Evolutionary conservation across 1,140 invertebrate species (phyloP), one percentile per base, ranked within the genome.

Genomic region (Phthorimaea operculella): DNA sequence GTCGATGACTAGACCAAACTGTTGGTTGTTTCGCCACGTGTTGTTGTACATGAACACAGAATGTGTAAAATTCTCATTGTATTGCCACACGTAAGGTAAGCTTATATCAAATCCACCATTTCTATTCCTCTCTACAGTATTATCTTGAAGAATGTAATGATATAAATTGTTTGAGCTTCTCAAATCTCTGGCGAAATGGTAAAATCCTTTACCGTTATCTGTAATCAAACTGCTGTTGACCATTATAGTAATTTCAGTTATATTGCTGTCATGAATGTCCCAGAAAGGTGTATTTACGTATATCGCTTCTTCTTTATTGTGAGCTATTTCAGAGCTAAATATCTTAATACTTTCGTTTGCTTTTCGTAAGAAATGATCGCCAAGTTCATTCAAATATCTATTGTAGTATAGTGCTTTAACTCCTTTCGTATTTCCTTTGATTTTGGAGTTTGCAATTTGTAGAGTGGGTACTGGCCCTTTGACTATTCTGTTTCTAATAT

Each of bases 1-100:
- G 61, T 92, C 93, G 10, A 99, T 88, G 0, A 91, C 86, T 39
- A 98, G 89, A 14, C 89, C 90, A 74, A 99, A 98, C 21, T 94
- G 89, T n/a, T 90, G 84, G 75, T 99, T 99, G 58, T 91, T 88
- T 28, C 90, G 86, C 89, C 98, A 95, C 0, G 92, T 93, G 62
- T 96, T 96, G 64, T 98, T 95, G 51, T 91, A 88, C 63, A 98
- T 90, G 66, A 91, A 93, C 17, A 98, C 87, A 0, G 93, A 92
- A 79, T 98, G 96, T 0, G 95, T 97, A 63, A 95, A 96, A 73
- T 97, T 97, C 78, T 97, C 95, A 71, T 97, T 94, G 66, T 98
- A 97, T 64, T 97, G 91, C 94, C 95, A 98, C 9, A 97, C 95
- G 71, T 98, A 98, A 0, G 97, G 96, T 11, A 98, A 76, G 0